A percentile compares a stretch with the other conserved stretches of the same genome.
Evolutionary conservation across 2,113 vertebrate species (phyloP).

Genomic region (Felis catus): DNA sequence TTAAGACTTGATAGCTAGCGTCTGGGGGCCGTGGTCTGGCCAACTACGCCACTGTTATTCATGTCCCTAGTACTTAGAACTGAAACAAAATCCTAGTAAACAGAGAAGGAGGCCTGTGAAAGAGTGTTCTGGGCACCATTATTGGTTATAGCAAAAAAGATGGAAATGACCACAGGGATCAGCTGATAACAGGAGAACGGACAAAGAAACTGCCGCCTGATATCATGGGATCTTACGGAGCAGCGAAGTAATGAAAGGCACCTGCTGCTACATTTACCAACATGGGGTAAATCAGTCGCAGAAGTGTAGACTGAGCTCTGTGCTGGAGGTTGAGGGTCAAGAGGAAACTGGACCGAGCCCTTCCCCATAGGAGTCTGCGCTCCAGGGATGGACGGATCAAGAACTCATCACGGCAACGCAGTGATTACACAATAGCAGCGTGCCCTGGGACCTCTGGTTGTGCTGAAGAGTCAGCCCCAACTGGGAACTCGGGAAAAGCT

Average conservation of each 20-base stretch:
- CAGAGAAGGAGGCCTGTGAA: not conserved
- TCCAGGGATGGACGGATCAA: not conserved
- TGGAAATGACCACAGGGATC: not conserved
- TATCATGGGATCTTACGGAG: not conserved
- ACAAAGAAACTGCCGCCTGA: not conserved
- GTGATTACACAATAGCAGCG: not conserved
- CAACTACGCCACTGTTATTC: not conserved
- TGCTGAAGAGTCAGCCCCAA: not conserved
- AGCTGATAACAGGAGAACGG: not conserved
- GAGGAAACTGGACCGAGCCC: not conserved
- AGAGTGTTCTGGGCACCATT: not conserved
- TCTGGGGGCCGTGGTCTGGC: not conserved
- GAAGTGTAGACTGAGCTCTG: not conserved
- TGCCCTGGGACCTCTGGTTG: no score
- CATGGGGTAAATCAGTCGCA: not conserved
- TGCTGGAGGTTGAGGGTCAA: not conserved
- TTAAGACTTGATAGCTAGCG: not conserved
- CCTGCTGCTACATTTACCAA: not conserved
- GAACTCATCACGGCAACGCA: not conserved
- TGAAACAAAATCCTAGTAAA: not conserved
- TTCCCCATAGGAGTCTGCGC: not conserved
- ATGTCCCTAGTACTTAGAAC: not conserved
- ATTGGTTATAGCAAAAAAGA: not conserved
- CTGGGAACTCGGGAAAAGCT: not conserved
- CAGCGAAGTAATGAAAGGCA: not conserved